Conservation (phyloP, 1,140 invertebrate genomes). For the Teleogryllus occipitalis region DNA sequence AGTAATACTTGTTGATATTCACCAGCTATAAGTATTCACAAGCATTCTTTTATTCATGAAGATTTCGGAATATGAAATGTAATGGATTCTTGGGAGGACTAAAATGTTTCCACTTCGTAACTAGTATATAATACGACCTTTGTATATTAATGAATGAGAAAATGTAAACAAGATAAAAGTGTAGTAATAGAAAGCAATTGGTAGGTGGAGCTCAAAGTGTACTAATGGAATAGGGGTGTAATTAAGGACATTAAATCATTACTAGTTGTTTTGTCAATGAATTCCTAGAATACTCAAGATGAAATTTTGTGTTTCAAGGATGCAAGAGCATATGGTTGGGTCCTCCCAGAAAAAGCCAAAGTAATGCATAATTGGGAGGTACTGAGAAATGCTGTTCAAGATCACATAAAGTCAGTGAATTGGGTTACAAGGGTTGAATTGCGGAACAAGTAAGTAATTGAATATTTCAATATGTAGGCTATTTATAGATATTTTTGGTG, state of each 20-base stretch:
- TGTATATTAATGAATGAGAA: too few species aligned
- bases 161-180: too few species aligned
- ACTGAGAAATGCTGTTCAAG: constrained; percentile 65
- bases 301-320: constrained; percentile 43
- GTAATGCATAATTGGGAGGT: constrained; percentile 64
- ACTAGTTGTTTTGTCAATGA: neutral
- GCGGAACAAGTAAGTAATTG: constrained; percentile 60
- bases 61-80: too few species aligned
- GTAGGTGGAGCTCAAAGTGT: too few species aligned
- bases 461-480: neutral
- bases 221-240: too few species aligned
- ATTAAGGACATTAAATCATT: neutral
- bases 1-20: too few species aligned
- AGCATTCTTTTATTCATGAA: too few species aligned
- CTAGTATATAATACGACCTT: too few species aligned
- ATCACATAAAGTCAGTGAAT: constrained; percentile 84
- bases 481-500: neutral
- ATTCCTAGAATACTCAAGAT: neutral
- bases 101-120: too few species aligned
- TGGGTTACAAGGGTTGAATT: constrained; percentile 85
- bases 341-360: constrained; percentile 52
- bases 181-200: too few species aligned
- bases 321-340: constrained; percentile 72
- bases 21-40: too few species aligned
- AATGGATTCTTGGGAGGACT: too few species aligned